A percentile compares a stretch with the other conserved stretches of the same genome.
Conservation (phyloP, 2,113 vertebrate genomes). For the Carollia perspicillata region DNA sequence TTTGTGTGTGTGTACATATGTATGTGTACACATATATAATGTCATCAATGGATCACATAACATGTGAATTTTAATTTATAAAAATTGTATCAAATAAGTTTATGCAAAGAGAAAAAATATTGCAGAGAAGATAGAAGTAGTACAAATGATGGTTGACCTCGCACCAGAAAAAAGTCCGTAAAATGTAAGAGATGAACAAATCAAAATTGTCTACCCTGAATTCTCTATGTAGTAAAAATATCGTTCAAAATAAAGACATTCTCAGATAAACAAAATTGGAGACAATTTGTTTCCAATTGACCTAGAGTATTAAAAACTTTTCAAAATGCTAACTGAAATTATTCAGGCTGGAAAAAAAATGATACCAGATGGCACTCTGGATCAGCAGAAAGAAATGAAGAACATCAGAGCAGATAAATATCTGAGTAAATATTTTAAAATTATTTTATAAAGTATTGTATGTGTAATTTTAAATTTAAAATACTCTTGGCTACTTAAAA, state of each 20-base stretch:
- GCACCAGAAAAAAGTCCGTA: not conserved
- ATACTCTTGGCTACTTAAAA: not conserved
- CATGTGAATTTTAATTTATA: not conserved
- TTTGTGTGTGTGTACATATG: not conserved
- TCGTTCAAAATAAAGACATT: not conserved
- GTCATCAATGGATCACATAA: not conserved
- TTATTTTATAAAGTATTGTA: not conserved
- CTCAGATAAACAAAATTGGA: not conserved
- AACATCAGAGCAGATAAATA: not conserved
- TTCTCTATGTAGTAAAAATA: not conserved
- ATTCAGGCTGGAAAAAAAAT: not conserved
- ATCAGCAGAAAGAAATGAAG: not conserved
- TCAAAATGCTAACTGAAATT: slow-evolving; percentile 5
- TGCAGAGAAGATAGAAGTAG: not conserved
- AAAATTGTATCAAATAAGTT: not conserved
- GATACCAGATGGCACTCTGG: not conserved
- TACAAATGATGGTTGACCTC: not conserved
- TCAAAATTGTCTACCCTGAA: not conserved
- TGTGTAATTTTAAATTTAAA: not conserved
- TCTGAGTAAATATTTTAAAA: not conserved
- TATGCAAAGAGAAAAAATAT: not conserved
- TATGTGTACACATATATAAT: not conserved
- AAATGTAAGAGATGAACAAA: not conserved
- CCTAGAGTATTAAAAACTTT: not conserved
- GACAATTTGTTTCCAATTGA: not conserved